A percentile compares a stretch with the other conserved stretches of the same genome.
phyloP scores from a whole-genome alignment of 2,888 invertebrate genomes.

The Ophioninae sp. region DNA sequence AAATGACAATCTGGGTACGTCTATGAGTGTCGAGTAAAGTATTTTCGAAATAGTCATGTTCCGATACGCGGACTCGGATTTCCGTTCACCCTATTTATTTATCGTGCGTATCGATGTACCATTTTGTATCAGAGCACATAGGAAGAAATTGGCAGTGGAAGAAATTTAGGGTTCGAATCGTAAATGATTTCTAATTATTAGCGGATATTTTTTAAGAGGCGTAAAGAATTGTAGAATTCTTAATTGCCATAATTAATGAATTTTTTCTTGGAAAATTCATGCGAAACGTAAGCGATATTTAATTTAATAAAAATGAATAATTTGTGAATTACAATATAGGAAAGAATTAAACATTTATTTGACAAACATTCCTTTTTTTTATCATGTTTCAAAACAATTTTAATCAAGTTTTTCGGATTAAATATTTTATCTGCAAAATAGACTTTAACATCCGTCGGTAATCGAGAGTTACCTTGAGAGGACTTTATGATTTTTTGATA shows the following conservation, averaged over 20 bases:
- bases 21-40: not conserved
- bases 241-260: too few species aligned
- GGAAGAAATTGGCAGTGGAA: too few species aligned
- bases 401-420: not conserved
- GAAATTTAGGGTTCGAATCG: not conserved
- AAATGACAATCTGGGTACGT: slow-evolving; percentile 23
- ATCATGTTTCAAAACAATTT: not conserved
- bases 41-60: not conserved
- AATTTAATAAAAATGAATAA: too few species aligned
- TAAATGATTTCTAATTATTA: too few species aligned
- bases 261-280: too few species aligned
- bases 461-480: not conserved
- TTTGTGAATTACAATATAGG: not conserved
- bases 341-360: not conserved
- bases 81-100: not conserved
- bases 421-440: not conserved
- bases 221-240: too few species aligned
- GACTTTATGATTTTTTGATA: not conserved
- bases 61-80: not conserved
- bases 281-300: too few species aligned
- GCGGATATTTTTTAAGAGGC: too few species aligned
- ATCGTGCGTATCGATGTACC: not conserved
- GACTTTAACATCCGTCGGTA: not conserved
- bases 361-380: not conserved
- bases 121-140: not conserved